Evolutionary conservation across 2,113 vertebrate species (phyloP).

Genomic region (Antennarius striatus): DNA sequence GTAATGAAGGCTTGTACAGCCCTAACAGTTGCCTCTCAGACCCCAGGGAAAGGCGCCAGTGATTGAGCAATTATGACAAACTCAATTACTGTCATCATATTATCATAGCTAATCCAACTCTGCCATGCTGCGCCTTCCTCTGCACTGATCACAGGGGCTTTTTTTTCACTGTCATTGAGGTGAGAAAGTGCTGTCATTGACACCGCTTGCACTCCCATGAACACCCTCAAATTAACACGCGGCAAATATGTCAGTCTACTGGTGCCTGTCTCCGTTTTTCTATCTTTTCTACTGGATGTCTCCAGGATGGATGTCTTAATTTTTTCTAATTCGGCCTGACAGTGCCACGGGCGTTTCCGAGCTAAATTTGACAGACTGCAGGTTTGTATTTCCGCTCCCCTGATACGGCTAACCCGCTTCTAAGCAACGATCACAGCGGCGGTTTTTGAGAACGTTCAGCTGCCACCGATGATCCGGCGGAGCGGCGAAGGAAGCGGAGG

Average conservation of each 20-base stretch:
- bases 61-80: slow-evolving; percentile 82
- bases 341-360: slow-evolving; percentile 70
- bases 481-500: slow-evolving; percentile 27
- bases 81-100: slow-evolving; percentile 84
- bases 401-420: slow-evolving; percentile 39
- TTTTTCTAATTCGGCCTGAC: slow-evolving; percentile 79
- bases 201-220: slow-evolving; percentile 57
- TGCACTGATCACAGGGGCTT: slow-evolving; percentile 60
- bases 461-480: slow-evolving; percentile 26
- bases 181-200: slow-evolving; percentile 71
- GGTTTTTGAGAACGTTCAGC: slow-evolving; percentile 26
- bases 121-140: slow-evolving; percentile 65
- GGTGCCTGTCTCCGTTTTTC: slow-evolving; percentile 49
- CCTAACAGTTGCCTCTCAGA: slow-evolving; percentile 66
- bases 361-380: slow-evolving; percentile 73
- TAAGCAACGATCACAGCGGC: slow-evolving; percentile 33
- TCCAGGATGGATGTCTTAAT: slow-evolving; percentile 77
- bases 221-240: slow-evolving; percentile 71
- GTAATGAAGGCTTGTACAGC: slow-evolving; percentile 71
- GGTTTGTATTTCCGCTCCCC: slow-evolving; percentile 55
- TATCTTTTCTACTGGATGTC: slow-evolving; percentile 59
- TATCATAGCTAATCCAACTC: slow-evolving; percentile 78
- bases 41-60: slow-evolving; percentile 70
- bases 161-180: slow-evolving; percentile 70
- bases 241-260: slow-evolving; percentile 71